These are phyloP conservation scores for Phalacrocorax pelagicus DNA, from an alignment of 2,113 vertebrate species.

Conservation along the genomic window DNA sequence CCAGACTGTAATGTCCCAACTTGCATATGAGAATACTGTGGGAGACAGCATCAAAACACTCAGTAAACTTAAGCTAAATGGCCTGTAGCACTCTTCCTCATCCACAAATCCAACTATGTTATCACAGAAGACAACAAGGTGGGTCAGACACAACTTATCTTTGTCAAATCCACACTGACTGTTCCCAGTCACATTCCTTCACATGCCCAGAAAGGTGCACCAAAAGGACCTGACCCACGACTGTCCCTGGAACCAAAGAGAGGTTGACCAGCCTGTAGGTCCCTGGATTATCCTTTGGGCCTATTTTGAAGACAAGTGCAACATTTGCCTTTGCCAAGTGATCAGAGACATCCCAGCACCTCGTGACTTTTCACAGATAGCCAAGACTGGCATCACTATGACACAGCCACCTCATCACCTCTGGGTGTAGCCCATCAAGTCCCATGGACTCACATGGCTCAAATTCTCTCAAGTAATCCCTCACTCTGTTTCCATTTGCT, in stretches of 20 bases:
- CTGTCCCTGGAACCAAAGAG: not conserved
- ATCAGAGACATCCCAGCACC: not conserved
- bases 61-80: not conserved
- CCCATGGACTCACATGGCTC: not conserved
- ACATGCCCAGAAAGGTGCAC: not conserved
- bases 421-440: not conserved
- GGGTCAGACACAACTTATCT: not conserved
- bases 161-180: not conserved
- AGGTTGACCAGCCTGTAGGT: not conserved
- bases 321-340: not conserved
- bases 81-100: not conserved
- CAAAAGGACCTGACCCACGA: not conserved
- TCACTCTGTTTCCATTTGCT: not conserved
- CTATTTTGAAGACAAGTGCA: not conserved
- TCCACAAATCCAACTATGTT: not conserved
- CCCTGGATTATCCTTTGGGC: not conserved
- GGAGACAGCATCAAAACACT: not conserved
- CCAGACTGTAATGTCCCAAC: not conserved
- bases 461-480: not conserved
- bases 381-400: not conserved
- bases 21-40: not conserved
- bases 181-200: not conserved
- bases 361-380: not conserved
- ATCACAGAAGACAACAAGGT: not conserved
- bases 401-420: not conserved